These are phyloP conservation scores for Troilus luridus DNA, from an alignment of 2,888 invertebrate genomes.

Conservation along the genomic window DNA sequence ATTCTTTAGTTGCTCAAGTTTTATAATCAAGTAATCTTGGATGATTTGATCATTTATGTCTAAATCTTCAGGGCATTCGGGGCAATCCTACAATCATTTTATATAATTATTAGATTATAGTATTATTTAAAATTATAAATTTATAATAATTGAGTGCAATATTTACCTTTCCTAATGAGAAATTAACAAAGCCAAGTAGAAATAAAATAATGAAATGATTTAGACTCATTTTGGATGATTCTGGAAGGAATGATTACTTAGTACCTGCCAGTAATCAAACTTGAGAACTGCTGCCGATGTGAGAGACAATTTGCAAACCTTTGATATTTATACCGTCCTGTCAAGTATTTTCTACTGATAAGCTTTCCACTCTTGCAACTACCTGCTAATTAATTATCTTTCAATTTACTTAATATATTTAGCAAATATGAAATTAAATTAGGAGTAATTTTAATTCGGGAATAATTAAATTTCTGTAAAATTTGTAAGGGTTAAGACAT, in stretches of 20 bases:
- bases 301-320: background rate
- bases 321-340: background rate
- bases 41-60: background rate
- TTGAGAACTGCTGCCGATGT: background rate
- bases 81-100: background rate
- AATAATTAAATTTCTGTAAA: too few species aligned
- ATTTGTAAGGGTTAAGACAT: too few species aligned
- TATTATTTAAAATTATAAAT: background rate
- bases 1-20: background rate
- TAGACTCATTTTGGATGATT: background rate
- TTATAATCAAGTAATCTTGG: background rate
- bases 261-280: background rate
- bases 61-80: background rate
- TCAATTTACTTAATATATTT: background rate
- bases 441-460: too few species aligned
- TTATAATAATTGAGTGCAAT: background rate
- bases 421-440: background rate
- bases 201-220: conserved; percentile 13
- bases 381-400: background rate
- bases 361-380: background rate
- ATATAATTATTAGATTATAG: background rate
- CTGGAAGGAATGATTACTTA: background rate
- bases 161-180: conserved; percentile 19
- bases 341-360: background rate
- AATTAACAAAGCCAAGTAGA: background rate